These are phyloP conservation scores for Macrocentrus cingulum DNA, from an alignment of 1,140 invertebrate species.

Conservation along the genomic window DNA sequence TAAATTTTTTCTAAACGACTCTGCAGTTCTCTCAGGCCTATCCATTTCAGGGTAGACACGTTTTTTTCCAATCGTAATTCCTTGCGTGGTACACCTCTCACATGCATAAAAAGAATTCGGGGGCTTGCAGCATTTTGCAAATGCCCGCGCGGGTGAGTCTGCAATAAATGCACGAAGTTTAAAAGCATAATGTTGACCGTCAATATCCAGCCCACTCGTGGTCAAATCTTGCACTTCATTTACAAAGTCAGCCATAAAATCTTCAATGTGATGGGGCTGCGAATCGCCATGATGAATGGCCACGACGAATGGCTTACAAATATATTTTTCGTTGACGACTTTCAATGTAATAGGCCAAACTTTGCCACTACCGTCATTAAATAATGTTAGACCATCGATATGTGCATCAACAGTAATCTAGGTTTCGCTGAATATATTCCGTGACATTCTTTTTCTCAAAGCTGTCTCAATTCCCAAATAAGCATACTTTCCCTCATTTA, in stretches of 20 bases:
- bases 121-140: slow-evolving; percentile 26
- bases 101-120: slow-evolving; percentile 29
- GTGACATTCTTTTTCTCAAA: slow-evolving; percentile 24
- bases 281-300: slow-evolving; percentile 24
- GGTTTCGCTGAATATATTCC: slow-evolving; percentile 23
- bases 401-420: slow-evolving; percentile 24
- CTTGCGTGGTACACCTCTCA: slow-evolving; percentile 29
- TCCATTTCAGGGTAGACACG: slow-evolving; percentile 30
- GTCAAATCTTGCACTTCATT: slow-evolving; percentile 22
- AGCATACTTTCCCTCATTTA: slow-evolving; percentile 20
- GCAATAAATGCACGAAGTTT: slow-evolving; percentile 22
- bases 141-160: slow-evolving; percentile 27
- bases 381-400: slow-evolving; percentile 25
- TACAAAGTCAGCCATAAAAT: slow-evolving; percentile 30
- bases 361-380: slow-evolving; percentile 20
- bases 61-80: slow-evolving; percentile 13
- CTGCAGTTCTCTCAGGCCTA: slow-evolving; percentile 23
- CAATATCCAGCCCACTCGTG: slow-evolving; percentile 4
- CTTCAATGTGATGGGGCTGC: slow-evolving; percentile 8
- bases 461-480: slow-evolving; percentile 31
- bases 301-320: no score
- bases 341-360: slow-evolving; percentile 28
- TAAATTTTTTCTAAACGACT: no score
- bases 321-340: no score
- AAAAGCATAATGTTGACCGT: slow-evolving; percentile 18